Evolutionary conservation across 2,113 vertebrate genomes (phyloP).

Genomic region (Trochalopteron elliotii): DNA sequence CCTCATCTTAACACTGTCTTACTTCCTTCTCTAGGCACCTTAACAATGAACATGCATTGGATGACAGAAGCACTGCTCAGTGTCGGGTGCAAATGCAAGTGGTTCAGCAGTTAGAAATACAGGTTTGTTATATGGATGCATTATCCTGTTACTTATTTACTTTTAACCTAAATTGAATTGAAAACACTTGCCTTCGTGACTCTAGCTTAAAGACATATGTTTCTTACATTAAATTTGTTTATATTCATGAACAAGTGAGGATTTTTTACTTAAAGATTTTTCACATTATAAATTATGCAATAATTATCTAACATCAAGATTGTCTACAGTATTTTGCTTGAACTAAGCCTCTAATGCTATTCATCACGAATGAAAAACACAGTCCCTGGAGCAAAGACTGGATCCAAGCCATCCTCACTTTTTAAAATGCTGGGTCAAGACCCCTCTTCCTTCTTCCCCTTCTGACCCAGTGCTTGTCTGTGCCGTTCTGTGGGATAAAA

Average conservation of each 20-base stretch:
- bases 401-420: neutral
- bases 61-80: conserved; percentile 98
- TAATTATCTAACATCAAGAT: conserved; percentile 41
- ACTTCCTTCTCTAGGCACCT: conserved; percentile 86
- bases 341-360: conserved; percentile 24
- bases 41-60: conserved; percentile 96
- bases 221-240: neutral
- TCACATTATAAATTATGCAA: conserved; percentile 38
- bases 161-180: neutral
- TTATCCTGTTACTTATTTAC: neutral
- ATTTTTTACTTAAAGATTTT: neutral
- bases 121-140: conserved; percentile 79
- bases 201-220: neutral
- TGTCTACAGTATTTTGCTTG: conserved; percentile 27
- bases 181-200: neutral
- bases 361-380: neutral
- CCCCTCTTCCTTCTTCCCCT: neutral
- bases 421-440: conserved; percentile 2
- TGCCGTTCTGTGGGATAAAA: neutral
- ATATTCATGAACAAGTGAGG: neutral
- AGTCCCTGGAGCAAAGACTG: neutral
- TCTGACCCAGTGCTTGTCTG: neutral
- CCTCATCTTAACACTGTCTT: neutral
- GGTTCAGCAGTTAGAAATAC: conserved; percentile 98
- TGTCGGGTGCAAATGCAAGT: conserved; percentile 99